Conservation (phyloP, 2,113 vertebrate genomes). For the Otus sunia region DNA sequence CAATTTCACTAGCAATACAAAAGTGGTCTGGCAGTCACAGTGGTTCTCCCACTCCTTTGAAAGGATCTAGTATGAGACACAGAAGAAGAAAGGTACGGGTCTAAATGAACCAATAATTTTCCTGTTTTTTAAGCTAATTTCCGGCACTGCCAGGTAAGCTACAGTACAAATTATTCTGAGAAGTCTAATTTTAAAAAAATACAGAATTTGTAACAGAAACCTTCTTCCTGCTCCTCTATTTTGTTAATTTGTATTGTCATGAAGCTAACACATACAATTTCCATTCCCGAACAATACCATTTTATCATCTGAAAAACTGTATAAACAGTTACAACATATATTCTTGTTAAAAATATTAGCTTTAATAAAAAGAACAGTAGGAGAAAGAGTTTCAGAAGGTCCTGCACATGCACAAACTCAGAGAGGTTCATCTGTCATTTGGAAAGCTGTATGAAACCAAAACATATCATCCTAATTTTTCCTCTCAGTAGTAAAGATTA, state of each 20-base stretch:
- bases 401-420: not conserved
- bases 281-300: not conserved
- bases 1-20: not conserved
- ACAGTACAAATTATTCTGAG: not conserved
- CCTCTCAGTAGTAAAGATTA: not conserved
- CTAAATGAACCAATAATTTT: not conserved
- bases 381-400: not conserved
- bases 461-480: not conserved
- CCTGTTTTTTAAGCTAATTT: not conserved
- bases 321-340: not conserved
- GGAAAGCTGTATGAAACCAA: not conserved
- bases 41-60: not conserved
- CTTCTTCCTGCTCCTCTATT: not conserved
- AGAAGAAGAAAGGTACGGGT: not conserved
- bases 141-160: not conserved
- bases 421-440: not conserved
- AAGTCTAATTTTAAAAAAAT: not conserved
- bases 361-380: not conserved
- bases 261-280: not conserved
- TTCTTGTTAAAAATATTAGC: not conserved
- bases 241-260: not conserved
- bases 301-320: slow-evolving; percentile 4
- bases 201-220: not conserved
- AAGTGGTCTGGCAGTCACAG: not conserved
- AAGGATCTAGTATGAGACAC: not conserved